Evolutionary conservation across 2,113 vertebrate genomes (phyloP).

Genomic region (Coptodon bakossiorum): DNA sequence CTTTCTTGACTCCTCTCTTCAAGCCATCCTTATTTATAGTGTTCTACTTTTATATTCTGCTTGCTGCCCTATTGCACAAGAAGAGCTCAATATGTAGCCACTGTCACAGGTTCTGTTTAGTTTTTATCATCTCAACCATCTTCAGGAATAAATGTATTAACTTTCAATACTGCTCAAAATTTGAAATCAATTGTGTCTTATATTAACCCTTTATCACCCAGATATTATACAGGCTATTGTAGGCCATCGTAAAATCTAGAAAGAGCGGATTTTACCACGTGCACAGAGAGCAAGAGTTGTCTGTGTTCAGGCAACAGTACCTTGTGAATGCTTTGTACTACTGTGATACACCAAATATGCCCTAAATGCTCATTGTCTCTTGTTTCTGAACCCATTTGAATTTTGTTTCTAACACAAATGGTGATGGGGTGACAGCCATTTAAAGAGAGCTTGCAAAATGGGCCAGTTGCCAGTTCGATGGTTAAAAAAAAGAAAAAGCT

Average conservation of each 20-base stretch:
- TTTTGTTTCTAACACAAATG: background rate
- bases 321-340: background rate
- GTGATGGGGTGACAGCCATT: background rate
- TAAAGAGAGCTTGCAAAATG: background rate
- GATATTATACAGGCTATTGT: background rate
- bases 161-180: accelerated
- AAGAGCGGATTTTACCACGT: background rate
- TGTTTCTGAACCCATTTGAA: background rate
- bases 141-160: background rate
- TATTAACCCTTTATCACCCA: background rate
- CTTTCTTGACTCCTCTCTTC: background rate
- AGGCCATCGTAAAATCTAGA: background rate
- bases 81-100: background rate
- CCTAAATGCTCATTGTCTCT: background rate
- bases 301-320: background rate
- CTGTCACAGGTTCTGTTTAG: background rate
- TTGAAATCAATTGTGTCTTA: background rate
- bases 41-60: background rate
- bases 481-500: background rate
- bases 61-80: background rate
- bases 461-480: background rate
- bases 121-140: background rate
- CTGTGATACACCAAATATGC: background rate
- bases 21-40: background rate
- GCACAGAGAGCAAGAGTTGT: background rate